Evolutionary conservation across 2,888 invertebrate species (phyloP), one percentile per base, ranked within the genome.

Genomic region (Tetragonisca angustula): DNA sequence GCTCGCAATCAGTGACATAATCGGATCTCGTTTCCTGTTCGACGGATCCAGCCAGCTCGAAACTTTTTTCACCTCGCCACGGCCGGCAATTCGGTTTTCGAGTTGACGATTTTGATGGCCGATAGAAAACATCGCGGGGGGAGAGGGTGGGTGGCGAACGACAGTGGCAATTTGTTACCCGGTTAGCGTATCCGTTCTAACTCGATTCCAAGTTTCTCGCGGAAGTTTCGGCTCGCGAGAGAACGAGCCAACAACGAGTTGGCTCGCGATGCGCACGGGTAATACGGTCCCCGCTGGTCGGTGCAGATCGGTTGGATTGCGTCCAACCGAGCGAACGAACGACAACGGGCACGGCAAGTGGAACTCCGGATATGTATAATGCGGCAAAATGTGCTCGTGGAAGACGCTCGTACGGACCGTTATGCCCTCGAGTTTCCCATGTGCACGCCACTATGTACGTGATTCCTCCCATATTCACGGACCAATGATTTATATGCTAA

Each of bases 401-500:
- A 75, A 87, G 82, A 74, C 80, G 69, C 49, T 21, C 62, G 32
- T 61, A 72, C 64, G 49, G 27, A n/a, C n/a, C 62, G 65, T 43
- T 50, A 43, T 27, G 17, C 24, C 24, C 54, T 56, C 17, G 67
- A 71, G 77, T 61, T 54, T 76, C 43, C 62, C 49, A n/a, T 50
- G 70, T 73, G 75, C 78, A 76, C 64, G 36, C 59, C 72, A 36
- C 73, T 75, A 36, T 77, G 64, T 72, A 32, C 76, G 61, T 70
- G 79, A 81, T 88, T 87, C 81, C 76, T 83, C 73, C 62, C 76
- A 75, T 86, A 78, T 89, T 91, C 86, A 87, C 85, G 83, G 88
- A 65, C 87, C 89, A 75, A 88, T 89, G 90, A 90, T 91, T 91
- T 90, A 88, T 88, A 90, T 88, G 88, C 85, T 89, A 90, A 91